phyloP scores from a whole-genome alignment of 2,888 invertebrate species.

The Nemurella pictetii region DNA sequence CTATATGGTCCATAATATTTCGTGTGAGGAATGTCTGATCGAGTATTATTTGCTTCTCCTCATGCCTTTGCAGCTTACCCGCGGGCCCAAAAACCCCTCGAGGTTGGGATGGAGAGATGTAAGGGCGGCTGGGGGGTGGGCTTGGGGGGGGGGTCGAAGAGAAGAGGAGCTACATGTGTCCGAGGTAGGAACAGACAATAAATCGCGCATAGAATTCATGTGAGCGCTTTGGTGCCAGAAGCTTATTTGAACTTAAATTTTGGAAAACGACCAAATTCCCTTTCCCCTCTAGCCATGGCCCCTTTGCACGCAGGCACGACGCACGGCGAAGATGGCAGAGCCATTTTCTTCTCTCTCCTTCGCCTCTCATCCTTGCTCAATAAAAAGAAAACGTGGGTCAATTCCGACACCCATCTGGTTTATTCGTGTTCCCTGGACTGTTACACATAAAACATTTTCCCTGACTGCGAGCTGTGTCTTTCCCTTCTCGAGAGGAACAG shows the following conservation, averaged over 20 bases:
- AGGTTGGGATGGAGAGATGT: no score
- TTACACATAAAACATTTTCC: neutral
- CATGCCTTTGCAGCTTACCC: no score
- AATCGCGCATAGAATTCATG: constrained; percentile 18
- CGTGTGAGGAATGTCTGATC: constrained; percentile 1
- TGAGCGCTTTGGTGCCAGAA: neutral
- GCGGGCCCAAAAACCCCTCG: neutral
- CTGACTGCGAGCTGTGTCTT: no score
- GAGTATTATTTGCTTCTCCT: neutral
- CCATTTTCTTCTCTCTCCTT: neutral
- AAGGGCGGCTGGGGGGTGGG: neutral
- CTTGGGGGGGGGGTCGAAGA: neutral
- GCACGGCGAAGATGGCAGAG: neutral
- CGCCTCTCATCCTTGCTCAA: neutral
- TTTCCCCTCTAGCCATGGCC: neutral
- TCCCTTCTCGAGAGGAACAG: neutral
- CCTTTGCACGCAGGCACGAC: neutral
- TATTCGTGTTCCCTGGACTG: constrained; percentile 3
- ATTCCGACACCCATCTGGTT: constrained; percentile 20
- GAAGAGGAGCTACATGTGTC: constrained; percentile 25
- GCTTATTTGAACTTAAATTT: constrained; percentile 25
- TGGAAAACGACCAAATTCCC: constrained; percentile 29
- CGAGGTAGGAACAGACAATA: constrained; percentile 11
- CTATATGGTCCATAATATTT: constrained; percentile 1
- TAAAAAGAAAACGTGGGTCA: constrained; percentile 23